Conservation (phyloP, 2,888 invertebrate genomes). For the Cataglyphis altisquamis region DNA sequence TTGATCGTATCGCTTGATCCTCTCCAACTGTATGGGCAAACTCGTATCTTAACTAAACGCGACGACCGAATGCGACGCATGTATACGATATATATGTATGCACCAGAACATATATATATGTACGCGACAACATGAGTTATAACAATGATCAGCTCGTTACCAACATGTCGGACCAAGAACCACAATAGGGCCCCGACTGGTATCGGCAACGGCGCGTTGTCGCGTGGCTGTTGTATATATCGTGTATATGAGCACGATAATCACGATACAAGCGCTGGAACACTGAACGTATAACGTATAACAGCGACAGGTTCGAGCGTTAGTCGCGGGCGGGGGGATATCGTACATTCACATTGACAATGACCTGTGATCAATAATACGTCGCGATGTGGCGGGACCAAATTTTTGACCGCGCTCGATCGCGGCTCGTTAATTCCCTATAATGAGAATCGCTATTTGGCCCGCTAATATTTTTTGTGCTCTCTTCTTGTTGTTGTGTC, state of each 20-base stretch:
- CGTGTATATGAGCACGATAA: conserved; percentile 73
- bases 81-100: conserved; percentile 5
- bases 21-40: conserved; percentile 53
- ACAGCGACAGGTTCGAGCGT: conserved; percentile 71
- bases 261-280: conserved; percentile 76
- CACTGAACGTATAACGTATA: conserved; percentile 73
- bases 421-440: conserved; percentile 30
- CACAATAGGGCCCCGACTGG: conserved; percentile 69
- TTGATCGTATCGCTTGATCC: conserved; percentile 57
- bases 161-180: conserved; percentile 65
- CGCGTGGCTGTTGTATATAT: conserved; percentile 53
- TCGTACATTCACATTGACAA: conserved; percentile 51
- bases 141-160: conserved; percentile 73
- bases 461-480: conserved; percentile 11
- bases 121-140: conserved; percentile 57
- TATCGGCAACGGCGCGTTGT: conserved; percentile 50
- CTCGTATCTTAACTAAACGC: conserved; percentile 62
- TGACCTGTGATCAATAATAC: conserved; percentile 69
- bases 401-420: conserved; percentile 62
- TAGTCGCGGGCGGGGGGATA: conserved; percentile 66
- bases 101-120: background rate
- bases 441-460: conserved; percentile 3
- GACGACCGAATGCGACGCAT: conserved; percentile 38
- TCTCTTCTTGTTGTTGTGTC: background rate
- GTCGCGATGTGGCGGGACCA: conserved; percentile 57